Conservation (phyloP, 2,113 vertebrate species). For the Corythornis madagascariensis region DNA sequence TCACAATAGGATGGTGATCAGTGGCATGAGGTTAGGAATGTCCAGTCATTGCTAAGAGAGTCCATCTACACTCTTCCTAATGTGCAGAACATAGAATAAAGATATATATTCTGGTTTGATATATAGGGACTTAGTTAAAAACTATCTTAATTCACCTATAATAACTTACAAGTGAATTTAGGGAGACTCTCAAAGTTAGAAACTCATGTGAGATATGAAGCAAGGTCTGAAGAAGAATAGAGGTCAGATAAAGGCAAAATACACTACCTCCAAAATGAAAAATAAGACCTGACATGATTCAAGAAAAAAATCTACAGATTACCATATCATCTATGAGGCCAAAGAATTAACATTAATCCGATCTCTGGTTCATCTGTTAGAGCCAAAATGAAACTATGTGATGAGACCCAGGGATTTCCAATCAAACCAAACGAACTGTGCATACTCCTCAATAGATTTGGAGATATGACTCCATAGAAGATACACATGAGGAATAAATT, state of each 20-base stretch:
- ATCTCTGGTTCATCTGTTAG: background rate
- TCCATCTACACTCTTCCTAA: background rate
- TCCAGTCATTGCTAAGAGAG: background rate
- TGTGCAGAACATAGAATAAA: background rate
- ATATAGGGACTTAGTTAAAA: background rate
- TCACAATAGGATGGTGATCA: background rate
- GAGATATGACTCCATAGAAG: background rate
- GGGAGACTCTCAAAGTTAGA: background rate
- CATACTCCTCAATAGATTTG: background rate
- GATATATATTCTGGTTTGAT: background rate
- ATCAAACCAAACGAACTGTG: background rate
- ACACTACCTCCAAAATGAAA: background rate
- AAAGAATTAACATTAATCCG: background rate
- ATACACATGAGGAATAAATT: background rate
- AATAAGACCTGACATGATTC: background rate
- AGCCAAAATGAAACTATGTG: background rate
- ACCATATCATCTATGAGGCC: background rate
- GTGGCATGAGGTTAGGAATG: background rate
- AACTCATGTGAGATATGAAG: background rate
- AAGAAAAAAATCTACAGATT: background rate
- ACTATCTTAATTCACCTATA: background rate
- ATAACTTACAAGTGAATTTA: background rate
- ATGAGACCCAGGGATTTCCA: background rate
- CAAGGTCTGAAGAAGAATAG: background rate
- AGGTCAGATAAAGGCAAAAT: background rate